Evolutionary conservation across 2,888 invertebrate genomes (phyloP).

Genomic region (Agriopis aurantiaria): DNA sequence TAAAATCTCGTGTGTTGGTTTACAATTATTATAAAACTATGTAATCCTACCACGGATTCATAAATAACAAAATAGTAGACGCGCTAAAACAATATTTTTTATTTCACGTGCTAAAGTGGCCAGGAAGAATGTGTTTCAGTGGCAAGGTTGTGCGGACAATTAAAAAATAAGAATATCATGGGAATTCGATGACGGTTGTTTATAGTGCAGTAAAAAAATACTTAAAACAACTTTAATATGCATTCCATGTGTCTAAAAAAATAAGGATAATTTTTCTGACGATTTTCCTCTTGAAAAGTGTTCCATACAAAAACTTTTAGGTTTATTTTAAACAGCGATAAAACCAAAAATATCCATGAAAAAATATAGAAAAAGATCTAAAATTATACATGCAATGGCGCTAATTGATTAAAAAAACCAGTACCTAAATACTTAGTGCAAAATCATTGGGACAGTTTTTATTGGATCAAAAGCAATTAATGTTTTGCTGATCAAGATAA

Average conservation of each 20-base stretch:
- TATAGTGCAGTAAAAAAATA: conserved; percentile 34
- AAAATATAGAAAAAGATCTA: no score
- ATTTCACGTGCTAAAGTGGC: conserved; percentile 10
- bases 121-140: conserved; percentile 37
- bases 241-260: not conserved
- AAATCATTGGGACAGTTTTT: conserved; percentile 21
- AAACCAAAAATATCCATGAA: no score
- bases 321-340: not conserved
- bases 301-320: not conserved
- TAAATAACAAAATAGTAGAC: not conserved
- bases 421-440: not conserved
- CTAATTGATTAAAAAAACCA: not conserved
- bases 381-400: no score
- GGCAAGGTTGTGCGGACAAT: conserved; percentile 31
- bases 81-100: not conserved
- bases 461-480: conserved; percentile 27
- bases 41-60: not conserved
- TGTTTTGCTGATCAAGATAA: conserved; percentile 26
- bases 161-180: conserved; percentile 40
- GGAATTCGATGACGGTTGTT: conserved; percentile 28
- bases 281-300: conserved; percentile 3
- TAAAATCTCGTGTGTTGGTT: conserved; percentile 29
- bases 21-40: conserved; percentile 26
- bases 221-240: not conserved
- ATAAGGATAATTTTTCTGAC: not conserved